Evolutionary conservation across 2,797 vertebrate genomes (phyloP), one percentile per base, ranked within the genome.

Genomic region (Cheirogaleus major): DNA sequence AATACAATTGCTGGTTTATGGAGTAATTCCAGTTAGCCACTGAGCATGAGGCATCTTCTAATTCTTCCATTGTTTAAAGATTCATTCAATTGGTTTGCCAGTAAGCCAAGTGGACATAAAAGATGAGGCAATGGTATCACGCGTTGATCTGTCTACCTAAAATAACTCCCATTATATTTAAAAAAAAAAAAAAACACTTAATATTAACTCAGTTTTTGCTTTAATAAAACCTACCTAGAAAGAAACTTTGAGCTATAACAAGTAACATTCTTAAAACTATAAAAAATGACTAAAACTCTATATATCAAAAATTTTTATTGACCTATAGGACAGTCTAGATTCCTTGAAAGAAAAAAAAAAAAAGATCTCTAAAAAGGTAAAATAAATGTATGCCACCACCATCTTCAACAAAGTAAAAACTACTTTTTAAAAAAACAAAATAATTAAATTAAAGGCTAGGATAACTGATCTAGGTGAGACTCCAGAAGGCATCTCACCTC

Each of bases 61-160:
- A 95, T 96, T 35, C 70, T 96, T 67, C 27, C 73, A 73, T 83
- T 95, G 92, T 95, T 93, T 80, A 81, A 93, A 91, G 89, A 93
- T 41, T 63, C 73, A 73, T 93, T 89, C 87, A 20, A 35, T 93
- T 94, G 91, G 76, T 92, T 96, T 94, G 70, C 69, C 35, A 52
- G 35, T 84, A 94, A 69, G 80, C 89, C 32, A 14, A 97, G 59
- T 84, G 75, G 43, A 90, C 96, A 93, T 81, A 93, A 95, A 84
- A 89, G 55, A 80, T 27, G 75, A 92, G 83, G 82, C 35, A 55
- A 93, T 65, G 78, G 82, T 92, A 63, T 93, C 75, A 89, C 7
- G 63, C 86, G 63, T 35, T 32, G 17, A 65, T 94, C 59, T 63
- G 32, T 84, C 80, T 69, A 57, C 30, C 78, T 72, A 43, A 85